Percentiles rank a stretch among this genome's conserved stretches.
phyloP scores from a whole-genome alignment of 1,140 invertebrate species.

The Lordiphosa collinella region DNA sequence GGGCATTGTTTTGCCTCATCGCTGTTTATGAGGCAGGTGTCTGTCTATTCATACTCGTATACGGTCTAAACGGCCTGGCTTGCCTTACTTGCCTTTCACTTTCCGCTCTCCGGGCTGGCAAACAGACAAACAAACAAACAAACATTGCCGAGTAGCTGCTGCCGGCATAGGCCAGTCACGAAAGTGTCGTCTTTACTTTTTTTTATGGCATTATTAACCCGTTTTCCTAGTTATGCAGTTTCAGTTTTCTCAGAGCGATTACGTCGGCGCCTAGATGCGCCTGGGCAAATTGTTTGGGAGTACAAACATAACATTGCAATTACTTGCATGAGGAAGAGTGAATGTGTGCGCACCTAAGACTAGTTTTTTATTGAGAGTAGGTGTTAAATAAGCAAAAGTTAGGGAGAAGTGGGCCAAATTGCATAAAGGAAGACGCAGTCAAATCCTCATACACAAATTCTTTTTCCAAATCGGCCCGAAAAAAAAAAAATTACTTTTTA shows the following conservation, averaged over 20 bases:
- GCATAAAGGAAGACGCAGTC: too few relatives aligned
- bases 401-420: slow-evolving; percentile 18
- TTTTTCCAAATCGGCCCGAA: too few relatives aligned
- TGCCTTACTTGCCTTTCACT: slow-evolving; percentile 57
- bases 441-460: too few relatives aligned
- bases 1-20: slow-evolving; percentile 40
- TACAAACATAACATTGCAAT: slow-evolving; percentile 65
- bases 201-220: slow-evolving; percentile 76
- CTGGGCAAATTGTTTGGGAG: slow-evolving; percentile 21
- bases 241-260: slow-evolving; percentile 50
- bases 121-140: slow-evolving; percentile 44
- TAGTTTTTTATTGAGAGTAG: neutral
- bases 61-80: slow-evolving; percentile 16
- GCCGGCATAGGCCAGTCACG: slow-evolving; percentile 54
- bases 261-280: slow-evolving; percentile 23
- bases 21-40: slow-evolving; percentile 29
- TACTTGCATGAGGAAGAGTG: slow-evolving; percentile 53
- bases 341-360: neutral
- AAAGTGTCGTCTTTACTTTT: slow-evolving; percentile 71
- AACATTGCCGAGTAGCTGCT: slow-evolving; percentile 39
- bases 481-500: too few relatives aligned
- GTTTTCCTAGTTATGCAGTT: slow-evolving; percentile 62
- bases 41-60: slow-evolving; percentile 15
- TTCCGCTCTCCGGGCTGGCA: slow-evolving; percentile 45
- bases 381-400: slow-evolving; percentile 5